These are phyloP conservation scores for Anseranas semipalmata DNA, from an alignment of 2,113 vertebrate genomes.

Conservation along the genomic window DNA sequence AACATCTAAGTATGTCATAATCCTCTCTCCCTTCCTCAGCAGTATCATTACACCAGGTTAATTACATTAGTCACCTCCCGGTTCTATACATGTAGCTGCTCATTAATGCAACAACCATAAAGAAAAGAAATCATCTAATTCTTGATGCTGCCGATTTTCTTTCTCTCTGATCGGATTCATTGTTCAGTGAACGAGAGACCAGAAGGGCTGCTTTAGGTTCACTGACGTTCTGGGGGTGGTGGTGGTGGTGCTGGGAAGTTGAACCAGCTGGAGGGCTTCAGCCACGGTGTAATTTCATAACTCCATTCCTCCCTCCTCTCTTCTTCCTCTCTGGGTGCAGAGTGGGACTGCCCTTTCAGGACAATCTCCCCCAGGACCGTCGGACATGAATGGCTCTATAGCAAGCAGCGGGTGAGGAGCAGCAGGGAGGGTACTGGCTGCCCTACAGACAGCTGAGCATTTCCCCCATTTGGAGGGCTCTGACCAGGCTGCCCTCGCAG, in stretches of 20 bases:
- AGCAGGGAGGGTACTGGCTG: neutral
- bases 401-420: neutral
- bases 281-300: neutral
- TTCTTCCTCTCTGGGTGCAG: neutral
- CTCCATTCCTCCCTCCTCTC: neutral
- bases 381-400: neutral
- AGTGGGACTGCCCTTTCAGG: neutral
- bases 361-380: neutral
- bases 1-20: slow-evolving; percentile 47
- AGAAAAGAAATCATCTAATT: slow-evolving; percentile 39
- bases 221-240: neutral
- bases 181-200: slow-evolving; percentile 29
- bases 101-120: slow-evolving; percentile 54
- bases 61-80: slow-evolving; percentile 57
- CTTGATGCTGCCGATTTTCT: slow-evolving; percentile 38
- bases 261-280: slow-evolving; percentile 9
- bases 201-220: slow-evolving; percentile 3
- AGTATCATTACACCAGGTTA: slow-evolving; percentile 48
- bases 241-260: neutral
- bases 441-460: neutral
- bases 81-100: slow-evolving; percentile 59
- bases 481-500: neutral
- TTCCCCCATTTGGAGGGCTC: neutral
- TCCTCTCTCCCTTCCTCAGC: slow-evolving; percentile 34
- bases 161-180: slow-evolving; percentile 49